phyloP scores from a whole-genome alignment of 2,888 invertebrate species.

The Pycnomerus fuliginosus region DNA sequence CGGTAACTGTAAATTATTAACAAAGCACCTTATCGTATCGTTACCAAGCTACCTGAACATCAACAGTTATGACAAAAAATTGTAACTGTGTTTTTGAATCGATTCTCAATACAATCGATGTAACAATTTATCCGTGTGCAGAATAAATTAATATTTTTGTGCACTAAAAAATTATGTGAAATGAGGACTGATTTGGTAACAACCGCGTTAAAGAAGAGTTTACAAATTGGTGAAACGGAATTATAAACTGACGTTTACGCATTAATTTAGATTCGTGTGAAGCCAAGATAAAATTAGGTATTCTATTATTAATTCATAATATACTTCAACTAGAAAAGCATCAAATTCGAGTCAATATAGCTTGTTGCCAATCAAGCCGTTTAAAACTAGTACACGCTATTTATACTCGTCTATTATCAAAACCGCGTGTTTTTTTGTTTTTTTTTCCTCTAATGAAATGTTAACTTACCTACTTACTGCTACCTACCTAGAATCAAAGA shows the following conservation, averaged over 20 bases:
- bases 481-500: too few species aligned
- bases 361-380: slow-evolving; percentile 34
- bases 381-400: slow-evolving; percentile 27
- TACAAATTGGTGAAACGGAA: slow-evolving; percentile 25
- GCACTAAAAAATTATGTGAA: too few species aligned
- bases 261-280: slow-evolving; percentile 27
- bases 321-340: slow-evolving; percentile 29
- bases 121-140: too few species aligned
- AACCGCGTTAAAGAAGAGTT: slow-evolving; percentile 11
- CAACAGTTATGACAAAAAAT: slow-evolving; percentile 26
- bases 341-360: slow-evolving; percentile 33
- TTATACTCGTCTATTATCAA: slow-evolving; percentile 29
- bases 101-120: slow-evolving; percentile 8
- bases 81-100: slow-evolving; percentile 22
- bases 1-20: slow-evolving; percentile 31
- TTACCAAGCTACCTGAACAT: slow-evolving; percentile 30
- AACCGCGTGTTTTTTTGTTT: too few species aligned
- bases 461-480: too few species aligned
- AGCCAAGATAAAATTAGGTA: slow-evolving; percentile 29
- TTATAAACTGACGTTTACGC: slow-evolving; percentile 24
- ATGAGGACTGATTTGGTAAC: too few species aligned
- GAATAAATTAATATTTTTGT: too few species aligned
- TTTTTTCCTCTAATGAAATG: too few species aligned
- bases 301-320: slow-evolving; percentile 36
- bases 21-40: slow-evolving; percentile 29